Evolutionary conservation across 1,140 invertebrate genomes (phyloP).

Genomic region (Laupala kohalensis): DNA sequence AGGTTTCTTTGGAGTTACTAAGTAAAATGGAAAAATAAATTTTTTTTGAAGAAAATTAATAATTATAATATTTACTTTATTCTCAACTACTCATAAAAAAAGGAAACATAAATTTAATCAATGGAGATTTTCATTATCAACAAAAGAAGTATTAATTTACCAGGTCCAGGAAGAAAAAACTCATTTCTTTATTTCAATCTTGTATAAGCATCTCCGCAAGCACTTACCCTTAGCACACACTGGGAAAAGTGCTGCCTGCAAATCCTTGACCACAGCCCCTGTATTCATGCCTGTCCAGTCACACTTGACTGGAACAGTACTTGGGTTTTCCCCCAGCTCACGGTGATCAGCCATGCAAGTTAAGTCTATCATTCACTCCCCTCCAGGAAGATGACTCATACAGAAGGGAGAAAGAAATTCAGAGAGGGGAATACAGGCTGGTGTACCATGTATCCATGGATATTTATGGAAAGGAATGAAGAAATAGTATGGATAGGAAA

Average conservation of each 20-base stretch:
- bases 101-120: too few relatives aligned
- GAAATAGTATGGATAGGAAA: neutral
- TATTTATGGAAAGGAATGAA: neutral
- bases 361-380: neutral
- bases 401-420: neutral
- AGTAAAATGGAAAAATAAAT: too few relatives aligned
- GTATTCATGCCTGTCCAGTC: conserved; percentile 8
- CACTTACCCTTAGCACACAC: conserved; percentile 18
- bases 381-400: neutral
- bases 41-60: too few relatives aligned
- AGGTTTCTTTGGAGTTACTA: too few relatives aligned
- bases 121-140: too few relatives aligned
- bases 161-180: too few relatives aligned
- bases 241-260: conserved; percentile 45
- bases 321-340: neutral
- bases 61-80: too few relatives aligned
- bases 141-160: too few relatives aligned
- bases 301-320: neutral
- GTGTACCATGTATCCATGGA: neutral
- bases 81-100: too few relatives aligned
- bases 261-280: conserved; percentile 30
- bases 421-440: neutral
- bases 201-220: neutral
- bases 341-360: neutral
- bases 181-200: too few relatives aligned